Evolutionary conservation across 2,888 invertebrate species (phyloP), one percentile per base, ranked within the genome.

Genomic region (Chaitophorus viminalis): DNA sequence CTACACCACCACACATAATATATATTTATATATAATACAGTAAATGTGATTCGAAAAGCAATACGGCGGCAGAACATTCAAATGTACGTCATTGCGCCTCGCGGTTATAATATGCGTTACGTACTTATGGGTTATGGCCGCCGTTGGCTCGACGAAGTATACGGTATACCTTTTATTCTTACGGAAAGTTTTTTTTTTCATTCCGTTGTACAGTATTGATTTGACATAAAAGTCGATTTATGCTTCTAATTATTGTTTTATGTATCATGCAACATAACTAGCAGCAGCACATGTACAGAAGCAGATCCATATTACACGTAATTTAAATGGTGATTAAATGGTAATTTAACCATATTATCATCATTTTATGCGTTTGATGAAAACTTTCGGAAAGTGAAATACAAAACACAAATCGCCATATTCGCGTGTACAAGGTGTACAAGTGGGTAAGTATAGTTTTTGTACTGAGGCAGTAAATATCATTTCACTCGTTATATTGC

Each of bases 11-110:
- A 70, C 9, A 65, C 68, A 11, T n/a, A n/a, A n/a, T 25, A 21
- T n/a, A n/a, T n/a, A n/a, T n/a, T n/a, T n/a, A n/a, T n/a, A 68
- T 68, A 68, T 68, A n/a, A 70, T 70, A 70, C 31, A 31, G 70
- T 65, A 65, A 25, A 11, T 11, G n/a, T 14, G 70, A 70, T 70
- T 31, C 70, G 70, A 11, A 31, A 70, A 29, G 70, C 31, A 2
- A 65, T 14, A 60, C 60, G 60, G 60, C 29, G 9, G 68, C 2
- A 29, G 70, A 17, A 70, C 21, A 21, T 54, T 29, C 31, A 68
- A 29, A 68, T 14, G 29, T 14, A 29, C 70, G 31, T 29, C 29
- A 17, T 70, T 70, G 29, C 60, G 25, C 21, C 0, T 70, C 70
- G 31, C 70, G 17, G 29, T 70, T 17, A 70, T 1, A 9, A 17